Percentiles rank a stretch among this genome's conserved stretches.
Evolutionary conservation across 2,113 vertebrate species (phyloP).

Genomic region (Martes martes): DNA sequence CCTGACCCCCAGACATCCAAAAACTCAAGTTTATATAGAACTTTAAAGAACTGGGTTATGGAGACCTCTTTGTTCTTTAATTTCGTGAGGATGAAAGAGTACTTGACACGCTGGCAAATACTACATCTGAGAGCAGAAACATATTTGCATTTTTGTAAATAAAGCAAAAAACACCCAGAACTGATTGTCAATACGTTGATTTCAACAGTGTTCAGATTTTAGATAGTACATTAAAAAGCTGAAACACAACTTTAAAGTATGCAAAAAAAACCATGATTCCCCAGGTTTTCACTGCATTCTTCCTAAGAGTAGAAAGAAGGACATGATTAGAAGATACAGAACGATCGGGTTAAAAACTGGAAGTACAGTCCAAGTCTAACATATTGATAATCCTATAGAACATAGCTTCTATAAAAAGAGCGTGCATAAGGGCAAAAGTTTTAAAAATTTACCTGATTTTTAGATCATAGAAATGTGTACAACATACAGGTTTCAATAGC

Average conservation of each 20-base stretch:
- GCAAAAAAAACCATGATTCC: not conserved
- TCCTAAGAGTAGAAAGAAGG: not conserved
- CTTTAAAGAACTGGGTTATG: conserved; percentile 21
- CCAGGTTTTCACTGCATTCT: not conserved
- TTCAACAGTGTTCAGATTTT: not conserved
- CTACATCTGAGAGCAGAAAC: not conserved
- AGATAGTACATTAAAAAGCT: not conserved
- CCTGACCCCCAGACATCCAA: conserved; percentile 21
- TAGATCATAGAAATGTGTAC: not conserved
- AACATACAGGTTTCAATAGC: not conserved
- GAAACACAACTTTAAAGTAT: not conserved
- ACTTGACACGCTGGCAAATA: not conserved
- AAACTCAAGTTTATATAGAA: conserved; percentile 18
- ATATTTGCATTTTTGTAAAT: conserved; percentile 43
- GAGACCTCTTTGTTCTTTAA: not conserved
- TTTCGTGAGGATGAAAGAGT: not conserved
- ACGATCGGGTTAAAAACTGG: not conserved
- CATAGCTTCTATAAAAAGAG: not conserved
- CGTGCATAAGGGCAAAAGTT: not conserved
- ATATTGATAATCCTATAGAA: not conserved
- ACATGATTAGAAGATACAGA: not conserved
- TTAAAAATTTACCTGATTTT: not conserved
- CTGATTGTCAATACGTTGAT: not conserved
- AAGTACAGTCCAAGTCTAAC: not conserved
- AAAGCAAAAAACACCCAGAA: not conserved